A percentile compares a stretch with the other conserved stretches of the same genome.
These are phyloP conservation scores for Chrysocyon brachyurus DNA, from an alignment of 2,797 vertebrate genomes.

Conservation along the genomic window DNA sequence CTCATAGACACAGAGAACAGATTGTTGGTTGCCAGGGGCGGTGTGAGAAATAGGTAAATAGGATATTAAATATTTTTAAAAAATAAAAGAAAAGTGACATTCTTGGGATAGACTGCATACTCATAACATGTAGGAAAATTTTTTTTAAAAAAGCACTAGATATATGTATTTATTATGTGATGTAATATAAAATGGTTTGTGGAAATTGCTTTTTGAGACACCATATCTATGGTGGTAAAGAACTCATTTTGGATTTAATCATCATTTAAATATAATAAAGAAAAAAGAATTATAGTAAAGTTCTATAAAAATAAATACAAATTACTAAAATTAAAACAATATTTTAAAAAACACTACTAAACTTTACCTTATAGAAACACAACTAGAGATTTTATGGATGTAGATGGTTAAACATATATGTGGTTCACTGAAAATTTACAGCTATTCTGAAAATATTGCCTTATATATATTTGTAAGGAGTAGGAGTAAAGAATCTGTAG, in stretches of 20 bases:
- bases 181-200: neutral
- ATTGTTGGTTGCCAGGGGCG: neutral
- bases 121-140: neutral
- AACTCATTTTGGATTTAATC: neutral
- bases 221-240: neutral
- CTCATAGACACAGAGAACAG: neutral
- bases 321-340: neutral
- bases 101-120: neutral
- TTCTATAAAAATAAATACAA: neutral
- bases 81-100: neutral
- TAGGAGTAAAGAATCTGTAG: neutral
- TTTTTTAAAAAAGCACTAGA: neutral
- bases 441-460: conserved; percentile 9
- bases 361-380: neutral
- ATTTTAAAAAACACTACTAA: neutral
- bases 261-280: neutral
- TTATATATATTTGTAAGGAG: neutral
- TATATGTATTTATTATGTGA: neutral
- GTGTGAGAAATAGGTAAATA: neutral
- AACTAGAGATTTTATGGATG: neutral
- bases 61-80: neutral
- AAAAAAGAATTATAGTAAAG: neutral
- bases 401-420: neutral
- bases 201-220: neutral
- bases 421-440: neutral